Base-by-base conservation (phyloP, 2,113 vertebrate species). In the Perca flavescens region DNA sequence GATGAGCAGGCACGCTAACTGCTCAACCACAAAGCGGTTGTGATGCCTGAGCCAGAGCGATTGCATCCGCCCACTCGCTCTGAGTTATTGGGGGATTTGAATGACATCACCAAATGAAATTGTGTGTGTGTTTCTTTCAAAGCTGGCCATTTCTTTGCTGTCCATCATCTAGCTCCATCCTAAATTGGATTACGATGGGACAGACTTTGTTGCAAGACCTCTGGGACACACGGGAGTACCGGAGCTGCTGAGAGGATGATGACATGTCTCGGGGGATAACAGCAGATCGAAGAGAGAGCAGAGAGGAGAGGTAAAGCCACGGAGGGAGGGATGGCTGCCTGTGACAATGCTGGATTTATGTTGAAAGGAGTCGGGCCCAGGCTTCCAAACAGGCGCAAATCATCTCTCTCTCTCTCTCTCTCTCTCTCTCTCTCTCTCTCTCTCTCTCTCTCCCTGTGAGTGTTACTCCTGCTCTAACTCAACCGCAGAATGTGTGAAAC, bases 161-260 rank as follows among this genome's bases (percentile, higher is more conserved):
- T 70, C 60, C 76, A 84, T 86, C 80, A 17, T 43, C 10, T 0
- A 11, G 40, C 57, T 5, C 64, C 1, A 34, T 80, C n/a, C 17
- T 49, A 72, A 84, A 93, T 84, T 86, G 88, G 86, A 92, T 89
- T 77, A 86, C 2, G 40, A 63, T 56, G 53, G 74, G 72, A 74
- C 66, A 40, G 67, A 85, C 22, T 57, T 74, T 66, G 64, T 50
- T 19, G 60, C 61, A 31, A 49, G 77, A 61, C 72, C 74, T 76
- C 63, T 0, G 6, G 77, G 65, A 80, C 46, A 66, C 3, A 56
- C 46, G 2, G n/a, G 65, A 58, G 31, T 77, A 63, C 74, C 22
- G 74, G 63, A 67, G 74, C 79, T 75, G 68, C 64, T n/a, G 34
- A 72, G 62, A 71, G 73, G 76, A 85, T 77, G 86, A 90, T 46